Evolutionary conservation across 2,113 vertebrate species (phyloP).

Genomic region (Mionectes macconnelli): DNA sequence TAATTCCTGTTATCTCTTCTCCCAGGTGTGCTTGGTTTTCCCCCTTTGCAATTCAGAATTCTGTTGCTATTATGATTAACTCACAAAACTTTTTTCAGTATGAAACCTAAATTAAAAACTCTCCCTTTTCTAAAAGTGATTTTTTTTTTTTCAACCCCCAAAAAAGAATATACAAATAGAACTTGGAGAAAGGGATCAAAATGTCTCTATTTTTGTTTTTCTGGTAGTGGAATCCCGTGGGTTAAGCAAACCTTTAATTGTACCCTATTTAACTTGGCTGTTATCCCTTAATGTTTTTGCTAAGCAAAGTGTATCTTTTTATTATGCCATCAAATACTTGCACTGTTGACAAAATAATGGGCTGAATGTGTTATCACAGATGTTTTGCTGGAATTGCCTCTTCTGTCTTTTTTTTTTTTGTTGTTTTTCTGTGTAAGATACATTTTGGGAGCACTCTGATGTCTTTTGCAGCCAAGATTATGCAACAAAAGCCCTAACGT

Average conservation of each 20-base stretch:
- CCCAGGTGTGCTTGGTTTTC: conserved; percentile 1
- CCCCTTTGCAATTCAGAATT: not conserved
- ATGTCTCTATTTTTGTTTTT: conserved; percentile 12
- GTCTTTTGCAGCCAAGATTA: conserved; percentile 30
- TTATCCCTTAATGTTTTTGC: conserved; percentile 31
- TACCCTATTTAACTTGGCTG: not conserved
- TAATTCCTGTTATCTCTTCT: conserved; percentile 37
- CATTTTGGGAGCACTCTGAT: conserved; percentile 35
- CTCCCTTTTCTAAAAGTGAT: not conserved
- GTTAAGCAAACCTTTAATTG: conserved; percentile 50
- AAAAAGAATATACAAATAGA: not conserved
- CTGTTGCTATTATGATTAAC: not conserved
- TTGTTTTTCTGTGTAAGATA: conserved; percentile 31
- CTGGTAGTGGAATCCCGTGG: conserved; percentile 1
- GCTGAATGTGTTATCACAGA: conserved; percentile 53
- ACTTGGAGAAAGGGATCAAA: not conserved
- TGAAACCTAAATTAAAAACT: not conserved
- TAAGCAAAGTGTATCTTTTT: conserved; percentile 58
- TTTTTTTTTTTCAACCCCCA: not conserved
- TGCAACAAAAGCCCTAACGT: conserved; percentile 11
- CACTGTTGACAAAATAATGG: conserved; percentile 59
- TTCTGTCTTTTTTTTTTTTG: not conserved
- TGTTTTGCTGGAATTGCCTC: conserved; percentile 55
- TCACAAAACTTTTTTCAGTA: not conserved
- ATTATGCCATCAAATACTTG: conserved; percentile 52